These are phyloP conservation scores for Rattus norvegicus DNA, from an alignment of 2,113 vertebrate genomes.

Conservation along the genomic window GRCr8 NC_086023.1:63512001-63512500, in stretches of 20 bases:
- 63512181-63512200: neutral
- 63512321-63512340: neutral
- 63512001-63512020: slow-evolving; percentile 26
- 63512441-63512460: neutral
- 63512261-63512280: neutral
- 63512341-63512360: neutral
- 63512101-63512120: neutral
- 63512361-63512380: neutral
- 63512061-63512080: neutral
- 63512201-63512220: neutral
- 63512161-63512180: neutral
- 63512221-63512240: neutral
- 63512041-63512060: neutral
- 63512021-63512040: neutral
- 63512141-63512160: neutral
- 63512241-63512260: neutral
- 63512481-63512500: neutral
- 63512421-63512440: neutral
- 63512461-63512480: neutral
- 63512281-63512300: neutral
- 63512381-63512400: neutral
- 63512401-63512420: neutral
- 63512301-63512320: neutral
- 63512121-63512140: neutral
- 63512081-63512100: neutral